Evolutionary conservation across 2,797 vertebrate genomes (phyloP), one percentile per base, ranked within the genome.

Genomic region (Malurus leucopterus): DNA sequence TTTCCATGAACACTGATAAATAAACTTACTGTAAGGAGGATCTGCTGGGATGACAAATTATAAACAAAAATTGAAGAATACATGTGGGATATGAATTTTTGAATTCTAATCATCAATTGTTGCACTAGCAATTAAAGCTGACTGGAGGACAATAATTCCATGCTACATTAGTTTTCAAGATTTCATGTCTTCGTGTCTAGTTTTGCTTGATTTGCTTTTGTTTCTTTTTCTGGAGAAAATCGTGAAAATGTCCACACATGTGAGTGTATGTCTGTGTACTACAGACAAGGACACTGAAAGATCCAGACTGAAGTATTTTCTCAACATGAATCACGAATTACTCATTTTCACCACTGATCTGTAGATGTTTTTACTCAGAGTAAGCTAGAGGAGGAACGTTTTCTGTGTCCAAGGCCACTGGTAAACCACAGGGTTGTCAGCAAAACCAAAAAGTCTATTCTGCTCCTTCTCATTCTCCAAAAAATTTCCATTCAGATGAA

Each of bases 1-100:
- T 86, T 90, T 92, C 82, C 50, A 88, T 84, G 79, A 92, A 89
- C 73, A 88, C 30, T 91, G 88, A 83, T 87, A 92, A 94, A 94
- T 78, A 92, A 90, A 91, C 53, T 89, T 92, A 85, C 58, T 71
- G 67, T 55, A 83, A 92, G 82, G 10, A 85, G 3, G 30, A 90
- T 95, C 90, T 92, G 34, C 51, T 90, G 88, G 90, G 91, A 95
- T 72, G 69, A 87, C 65, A 95, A 95, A 94, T 94, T 94, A 94
- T 85, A 91, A 93, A 94, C 84, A 92, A 93, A 91, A 92, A 84
- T 84, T 91, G 82, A 87, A 69, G 80, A 95, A 93, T 92, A 70
- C 90, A 58, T 61, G 38, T 86, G 93, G 84, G 79, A 93, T 76
- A 91, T 85, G 82, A 89, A 86, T 94, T 94, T 92, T 75, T 90